Evolutionary conservation across 2,797 vertebrate species (phyloP).

Genomic region (Hypotaenidia okinawae): DNA sequence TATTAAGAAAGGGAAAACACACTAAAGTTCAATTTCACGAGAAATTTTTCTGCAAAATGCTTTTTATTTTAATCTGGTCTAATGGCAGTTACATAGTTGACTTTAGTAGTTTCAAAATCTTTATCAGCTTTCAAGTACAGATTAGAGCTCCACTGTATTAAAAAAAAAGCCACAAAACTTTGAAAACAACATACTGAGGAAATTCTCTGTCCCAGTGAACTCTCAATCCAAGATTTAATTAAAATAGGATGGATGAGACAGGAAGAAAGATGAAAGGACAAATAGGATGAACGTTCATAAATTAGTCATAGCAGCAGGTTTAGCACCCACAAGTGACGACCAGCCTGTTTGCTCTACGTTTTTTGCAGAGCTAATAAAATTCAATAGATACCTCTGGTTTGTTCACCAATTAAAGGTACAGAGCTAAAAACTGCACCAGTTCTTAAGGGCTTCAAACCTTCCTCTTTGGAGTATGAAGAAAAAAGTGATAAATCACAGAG

Average conservation of each 20-base stretch:
- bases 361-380: slow-evolving; percentile 11
- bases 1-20: not conserved
- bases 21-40: not conserved
- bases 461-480: not conserved
- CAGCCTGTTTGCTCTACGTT: not conserved
- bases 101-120: slow-evolving; percentile 9
- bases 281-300: slow-evolving; percentile 40
- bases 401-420: not conserved
- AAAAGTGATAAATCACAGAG: slow-evolving; percentile 21
- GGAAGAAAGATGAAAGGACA: slow-evolving; percentile 34
- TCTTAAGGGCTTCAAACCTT: not conserved
- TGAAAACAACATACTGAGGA: slow-evolving; percentile 15
- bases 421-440: not conserved
- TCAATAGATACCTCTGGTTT: not conserved
- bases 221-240: slow-evolving; percentile 39
- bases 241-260: slow-evolving; percentile 19
- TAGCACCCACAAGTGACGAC: not conserved
- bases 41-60: not conserved
- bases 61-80: not conserved
- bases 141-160: not conserved
- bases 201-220: not conserved
- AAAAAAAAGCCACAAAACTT: not conserved
- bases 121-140: not conserved
- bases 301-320: slow-evolving; percentile 48
- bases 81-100: not conserved